Conservation (phyloP, 2,888 invertebrate genomes). For the Dynastes maya region DNA sequence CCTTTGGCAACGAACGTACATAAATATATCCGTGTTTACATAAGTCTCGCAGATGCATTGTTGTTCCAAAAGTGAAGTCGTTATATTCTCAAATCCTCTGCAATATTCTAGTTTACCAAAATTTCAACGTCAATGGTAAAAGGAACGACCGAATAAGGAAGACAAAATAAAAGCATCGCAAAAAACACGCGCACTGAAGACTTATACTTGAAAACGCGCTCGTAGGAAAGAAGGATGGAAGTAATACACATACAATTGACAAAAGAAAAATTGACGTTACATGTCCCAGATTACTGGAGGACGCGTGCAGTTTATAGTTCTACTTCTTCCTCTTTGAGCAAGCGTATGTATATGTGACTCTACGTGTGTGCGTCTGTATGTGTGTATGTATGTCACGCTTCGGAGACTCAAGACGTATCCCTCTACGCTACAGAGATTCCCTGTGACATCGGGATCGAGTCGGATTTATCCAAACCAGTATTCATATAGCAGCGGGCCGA, state of each 20-base stretch:
- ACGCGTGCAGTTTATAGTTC: constrained; percentile 35
- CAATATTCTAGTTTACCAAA: background rate
- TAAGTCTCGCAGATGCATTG: too few relatives aligned
- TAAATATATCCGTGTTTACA: too few relatives aligned
- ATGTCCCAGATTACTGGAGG: constrained; percentile 27
- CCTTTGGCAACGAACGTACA: too few relatives aligned
- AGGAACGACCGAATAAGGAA: background rate
- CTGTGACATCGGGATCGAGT: constrained; percentile 31
- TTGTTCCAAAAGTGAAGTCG: too few relatives aligned
- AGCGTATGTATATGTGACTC: too few relatives aligned
- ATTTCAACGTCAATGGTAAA: constrained; percentile 5
- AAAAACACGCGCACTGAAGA: background rate
- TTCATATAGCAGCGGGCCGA: background rate
- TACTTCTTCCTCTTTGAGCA: constrained; percentile 1
- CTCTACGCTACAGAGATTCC: constrained; percentile 27
- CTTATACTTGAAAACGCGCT: background rate
- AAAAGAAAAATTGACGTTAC: constrained; percentile 33
- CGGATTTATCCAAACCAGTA: constrained; percentile 31
- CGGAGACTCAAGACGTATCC: constrained; percentile 22
- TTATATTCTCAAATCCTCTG: background rate
- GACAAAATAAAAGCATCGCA: background rate
- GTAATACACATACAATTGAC: constrained; percentile 31
- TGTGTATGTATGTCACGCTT: constrained; percentile 22
- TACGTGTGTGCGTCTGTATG: background rate
- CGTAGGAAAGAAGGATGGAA: background rate